A percentile compares a stretch with the other conserved stretches of the same genome.
phyloP scores from a whole-genome alignment of 2,797 vertebrate species.

The Rhinatrema bivittatum region DNA sequence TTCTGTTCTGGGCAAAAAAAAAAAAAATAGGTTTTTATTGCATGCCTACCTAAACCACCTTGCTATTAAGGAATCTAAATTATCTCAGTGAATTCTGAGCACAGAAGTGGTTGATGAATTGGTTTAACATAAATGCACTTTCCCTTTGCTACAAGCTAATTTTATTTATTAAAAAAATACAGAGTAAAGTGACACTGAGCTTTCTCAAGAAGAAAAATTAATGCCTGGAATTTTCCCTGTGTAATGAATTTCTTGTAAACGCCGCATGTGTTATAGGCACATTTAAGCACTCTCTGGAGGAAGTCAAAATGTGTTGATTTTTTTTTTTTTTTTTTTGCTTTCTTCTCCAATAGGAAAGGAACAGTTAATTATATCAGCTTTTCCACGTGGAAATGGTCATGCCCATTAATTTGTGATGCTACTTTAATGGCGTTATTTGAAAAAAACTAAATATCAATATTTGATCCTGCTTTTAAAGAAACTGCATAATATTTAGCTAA shows the following conservation, averaged over 20 bases:
- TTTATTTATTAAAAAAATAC: slow-evolving; percentile 35
- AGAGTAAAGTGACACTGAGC: slow-evolving; percentile 45
- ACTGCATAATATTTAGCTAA: slow-evolving; percentile 3
- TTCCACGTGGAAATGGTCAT: slow-evolving; percentile 35
- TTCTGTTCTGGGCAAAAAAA: slow-evolving; percentile 37
- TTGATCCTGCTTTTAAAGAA: slow-evolving; percentile 31
- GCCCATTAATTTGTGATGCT: slow-evolving; percentile 43
- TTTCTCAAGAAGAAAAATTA: slow-evolving; percentile 62
- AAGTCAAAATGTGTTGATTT: slow-evolving; percentile 45
- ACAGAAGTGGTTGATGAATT: slow-evolving; percentile 73
- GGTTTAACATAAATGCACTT: slow-evolving; percentile 70
- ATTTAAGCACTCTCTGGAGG: slow-evolving; percentile 40
- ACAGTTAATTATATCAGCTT: slow-evolving; percentile 54
- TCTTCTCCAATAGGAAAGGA: slow-evolving; percentile 43
- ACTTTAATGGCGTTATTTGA: slow-evolving; percentile 34
- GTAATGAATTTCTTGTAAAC: slow-evolving; percentile 55
- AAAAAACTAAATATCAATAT: slow-evolving; percentile 41
- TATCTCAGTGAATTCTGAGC: slow-evolving; percentile 71
- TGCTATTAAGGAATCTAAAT: slow-evolving; percentile 72
- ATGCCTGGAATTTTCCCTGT: slow-evolving; percentile 53
- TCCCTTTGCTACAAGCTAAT: slow-evolving; percentile 61
- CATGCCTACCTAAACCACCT: slow-evolving; percentile 65
- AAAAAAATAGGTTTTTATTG: slow-evolving; percentile 5
- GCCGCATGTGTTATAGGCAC: slow-evolving; percentile 47
- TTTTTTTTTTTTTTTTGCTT: too few species aligned